A percentile compares a stretch with the other conserved stretches of the same genome.
Evolutionary conservation across 2,113 vertebrate species (phyloP).

Genomic region (Larimichthys crocea): DNA sequence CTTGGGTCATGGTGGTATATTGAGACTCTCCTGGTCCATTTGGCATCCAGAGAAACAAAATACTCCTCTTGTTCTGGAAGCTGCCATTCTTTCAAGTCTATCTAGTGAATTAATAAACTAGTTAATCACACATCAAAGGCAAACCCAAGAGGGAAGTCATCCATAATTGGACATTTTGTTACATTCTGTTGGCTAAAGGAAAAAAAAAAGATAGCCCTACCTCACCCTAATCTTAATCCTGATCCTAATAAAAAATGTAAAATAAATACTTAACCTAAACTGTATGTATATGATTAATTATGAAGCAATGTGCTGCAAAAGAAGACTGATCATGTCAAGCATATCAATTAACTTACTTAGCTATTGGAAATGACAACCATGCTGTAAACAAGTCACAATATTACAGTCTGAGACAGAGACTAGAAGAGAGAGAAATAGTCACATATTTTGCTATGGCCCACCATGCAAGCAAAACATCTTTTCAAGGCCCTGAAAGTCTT

Average conservation of each 20-base stretch:
- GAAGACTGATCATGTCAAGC: not conserved
- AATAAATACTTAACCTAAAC: not conserved
- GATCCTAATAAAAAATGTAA: not conserved
- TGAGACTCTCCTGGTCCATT: not conserved
- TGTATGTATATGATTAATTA: not conserved
- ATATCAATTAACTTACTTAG: too few relatives aligned
- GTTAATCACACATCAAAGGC: constrained; percentile 30
- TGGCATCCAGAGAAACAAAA: constrained; percentile 7
- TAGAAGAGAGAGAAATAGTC: not conserved
- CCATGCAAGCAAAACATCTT: not conserved
- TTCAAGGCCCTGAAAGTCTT: not conserved
- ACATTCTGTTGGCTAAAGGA: not conserved
- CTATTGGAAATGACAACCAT: not conserved
- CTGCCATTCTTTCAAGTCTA: constrained; percentile 17
- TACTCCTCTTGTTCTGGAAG: constrained; percentile 2
- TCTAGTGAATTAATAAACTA: constrained; percentile 26
- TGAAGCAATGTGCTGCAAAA: not conserved
- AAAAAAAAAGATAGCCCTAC: not conserved
- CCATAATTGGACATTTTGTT: constrained; percentile 1
- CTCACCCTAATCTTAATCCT: not conserved
- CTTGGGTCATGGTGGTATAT: too few relatives aligned
- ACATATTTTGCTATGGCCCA: constrained; percentile 4
- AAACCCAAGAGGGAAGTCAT: not conserved
- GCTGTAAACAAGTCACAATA: not conserved
- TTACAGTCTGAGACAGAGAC: not conserved